Evolutionary conservation across 2,888 invertebrate species (phyloP).

Genomic region (Eupithecia tripunctaria): DNA sequence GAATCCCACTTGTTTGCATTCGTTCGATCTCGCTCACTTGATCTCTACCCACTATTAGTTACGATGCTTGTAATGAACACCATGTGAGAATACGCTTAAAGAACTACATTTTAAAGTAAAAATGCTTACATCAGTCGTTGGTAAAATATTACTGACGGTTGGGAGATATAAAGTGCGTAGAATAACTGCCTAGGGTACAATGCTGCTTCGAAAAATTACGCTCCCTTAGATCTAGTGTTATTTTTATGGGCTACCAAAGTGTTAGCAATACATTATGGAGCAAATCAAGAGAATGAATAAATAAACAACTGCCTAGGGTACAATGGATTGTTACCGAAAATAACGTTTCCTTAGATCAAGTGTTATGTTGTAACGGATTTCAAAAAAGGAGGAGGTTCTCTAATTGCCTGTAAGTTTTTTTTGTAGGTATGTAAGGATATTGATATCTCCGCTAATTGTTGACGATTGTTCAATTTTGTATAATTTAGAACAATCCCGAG

Average conservation of each 20-base stretch:
- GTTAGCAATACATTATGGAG: not conserved
- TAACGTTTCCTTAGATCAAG: not conserved
- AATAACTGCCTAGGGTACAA: not conserved
- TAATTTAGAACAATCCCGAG: too few species aligned
- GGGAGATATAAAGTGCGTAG: slow-evolving; percentile 4
- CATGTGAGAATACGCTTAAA: not conserved
- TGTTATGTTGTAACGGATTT: not conserved
- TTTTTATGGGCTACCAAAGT: not conserved
- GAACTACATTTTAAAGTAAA: not conserved
- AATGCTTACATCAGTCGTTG: not conserved
- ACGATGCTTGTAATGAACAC: not conserved
- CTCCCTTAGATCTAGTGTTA: not conserved
- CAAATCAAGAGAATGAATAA: not conserved
- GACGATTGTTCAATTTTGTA: too few species aligned
- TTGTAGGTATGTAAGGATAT: too few species aligned
- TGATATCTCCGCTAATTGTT: too few species aligned
- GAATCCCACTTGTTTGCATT: too few species aligned
- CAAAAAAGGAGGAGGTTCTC: too few species aligned
- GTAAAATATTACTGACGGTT: not conserved
- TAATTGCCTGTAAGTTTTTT: too few species aligned
- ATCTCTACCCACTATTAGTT: too few species aligned
- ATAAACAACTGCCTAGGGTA: not conserved
- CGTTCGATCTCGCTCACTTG: too few species aligned
- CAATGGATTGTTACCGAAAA: not conserved
- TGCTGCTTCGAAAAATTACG: not conserved